Conservation (phyloP, 2,113 vertebrate species). For the Gasterosteus aculeatus region DNA sequence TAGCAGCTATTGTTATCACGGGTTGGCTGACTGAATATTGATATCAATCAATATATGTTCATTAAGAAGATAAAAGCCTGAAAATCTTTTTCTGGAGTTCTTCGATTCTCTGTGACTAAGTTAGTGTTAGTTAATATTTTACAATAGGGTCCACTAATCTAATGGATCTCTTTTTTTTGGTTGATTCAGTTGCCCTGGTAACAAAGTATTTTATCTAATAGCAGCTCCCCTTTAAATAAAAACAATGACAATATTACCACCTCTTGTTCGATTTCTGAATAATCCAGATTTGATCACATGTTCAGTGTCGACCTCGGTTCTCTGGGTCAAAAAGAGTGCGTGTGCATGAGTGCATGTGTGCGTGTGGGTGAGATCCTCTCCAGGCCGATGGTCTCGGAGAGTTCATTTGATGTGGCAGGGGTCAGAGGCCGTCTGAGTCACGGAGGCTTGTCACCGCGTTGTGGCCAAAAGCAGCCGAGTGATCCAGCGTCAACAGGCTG, state of each 20-base stretch:
- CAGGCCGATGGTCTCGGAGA: slow-evolving; percentile 4
- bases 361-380: slow-evolving; percentile 16
- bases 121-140: not conserved
- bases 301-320: not conserved
- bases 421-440: slow-evolving; percentile 37
- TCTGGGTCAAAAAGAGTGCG: slow-evolving; percentile 13
- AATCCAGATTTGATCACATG: not conserved
- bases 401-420: slow-evolving; percentile 42
- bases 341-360: slow-evolving; percentile 18
- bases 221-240: not conserved
- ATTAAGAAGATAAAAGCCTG: not conserved
- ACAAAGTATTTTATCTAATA: not conserved
- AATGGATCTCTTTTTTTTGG: not conserved
- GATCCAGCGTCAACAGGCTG: slow-evolving; percentile 4
- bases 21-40: not conserved
- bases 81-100: not conserved
- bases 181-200: not conserved
- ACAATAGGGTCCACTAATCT: not conserved
- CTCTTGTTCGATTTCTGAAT: not conserved
- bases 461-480: slow-evolving; percentile 16
- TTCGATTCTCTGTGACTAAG: not conserved
- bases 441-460: slow-evolving; percentile 18
- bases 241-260: not conserved
- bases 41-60: not conserved
- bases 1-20: not conserved